Percentiles rank a stretch among this genome's conserved stretches.
These are phyloP conservation scores for Gobius niger DNA, from an alignment of 2,113 vertebrate genomes.

Conservation along the genomic window DNA sequence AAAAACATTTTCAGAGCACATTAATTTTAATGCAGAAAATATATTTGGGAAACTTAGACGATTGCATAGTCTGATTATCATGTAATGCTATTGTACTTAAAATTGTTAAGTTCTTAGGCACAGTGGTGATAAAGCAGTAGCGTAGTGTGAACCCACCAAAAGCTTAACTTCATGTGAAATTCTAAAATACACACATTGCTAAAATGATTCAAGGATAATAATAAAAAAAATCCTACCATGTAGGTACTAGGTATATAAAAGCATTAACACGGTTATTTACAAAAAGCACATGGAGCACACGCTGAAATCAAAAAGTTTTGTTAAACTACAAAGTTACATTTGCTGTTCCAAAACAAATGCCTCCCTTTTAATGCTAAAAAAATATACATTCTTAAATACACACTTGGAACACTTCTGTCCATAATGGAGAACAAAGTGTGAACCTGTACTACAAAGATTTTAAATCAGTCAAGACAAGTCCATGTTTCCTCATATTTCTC, in stretches of 20 bases:
- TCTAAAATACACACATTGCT: neutral
- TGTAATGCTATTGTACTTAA: neutral
- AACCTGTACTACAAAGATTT: slow-evolving; percentile 24
- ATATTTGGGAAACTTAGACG: neutral
- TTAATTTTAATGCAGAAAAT: slow-evolving; percentile 6
- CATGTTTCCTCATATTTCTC: slow-evolving; percentile 22
- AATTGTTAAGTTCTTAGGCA: neutral
- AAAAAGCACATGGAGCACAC: slow-evolving; percentile 36
- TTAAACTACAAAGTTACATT: slow-evolving; percentile 42
- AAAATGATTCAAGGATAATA: slow-evolving; percentile 17
- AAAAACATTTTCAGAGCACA: neutral
- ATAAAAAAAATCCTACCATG: neutral
- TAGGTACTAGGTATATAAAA: slow-evolving; percentile 35
- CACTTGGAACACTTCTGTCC: slow-evolving; percentile 58
- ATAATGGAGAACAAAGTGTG: slow-evolving; percentile 62
- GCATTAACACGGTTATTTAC: slow-evolving; percentile 55
- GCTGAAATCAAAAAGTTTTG: slow-evolving; percentile 37
- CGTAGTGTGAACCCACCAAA: neutral
- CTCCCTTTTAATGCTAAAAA: slow-evolving; percentile 67
- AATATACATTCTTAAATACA: slow-evolving; percentile 60
- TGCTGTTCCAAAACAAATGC: slow-evolving; percentile 19
- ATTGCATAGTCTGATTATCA: neutral
- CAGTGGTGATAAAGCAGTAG: neutral
- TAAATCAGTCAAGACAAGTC: slow-evolving; percentile 27
- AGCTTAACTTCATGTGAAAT: neutral